phyloP scores from a whole-genome alignment of 2,797 vertebrate species.

The Poeciliopsis gracilis region DNA sequence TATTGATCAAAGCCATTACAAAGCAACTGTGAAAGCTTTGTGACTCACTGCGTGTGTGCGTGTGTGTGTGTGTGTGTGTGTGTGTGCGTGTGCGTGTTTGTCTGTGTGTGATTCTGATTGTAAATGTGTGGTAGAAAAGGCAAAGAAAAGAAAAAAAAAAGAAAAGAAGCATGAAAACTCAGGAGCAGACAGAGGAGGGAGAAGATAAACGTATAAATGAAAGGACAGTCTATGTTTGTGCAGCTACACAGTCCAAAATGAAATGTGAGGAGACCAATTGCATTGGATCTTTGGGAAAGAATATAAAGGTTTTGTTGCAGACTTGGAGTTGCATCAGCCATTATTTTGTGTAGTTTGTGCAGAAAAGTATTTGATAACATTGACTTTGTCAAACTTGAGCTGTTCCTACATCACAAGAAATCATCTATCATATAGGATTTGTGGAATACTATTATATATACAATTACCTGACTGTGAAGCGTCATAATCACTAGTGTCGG shows the following conservation, averaged over 20 bases:
- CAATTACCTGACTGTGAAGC: neutral
- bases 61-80: neutral
- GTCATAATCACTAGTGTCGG: neutral
- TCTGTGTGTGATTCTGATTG: slow-evolving; percentile 35
- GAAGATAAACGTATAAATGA: slow-evolving; percentile 6
- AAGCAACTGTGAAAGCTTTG: slow-evolving; percentile 47
- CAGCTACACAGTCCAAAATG: slow-evolving; percentile 7
- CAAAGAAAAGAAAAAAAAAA: neutral
- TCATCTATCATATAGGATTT: neutral
- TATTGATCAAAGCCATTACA: slow-evolving; percentile 78
- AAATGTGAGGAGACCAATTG: slow-evolving; percentile 2
- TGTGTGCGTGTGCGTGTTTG: neutral
- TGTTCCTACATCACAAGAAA: neutral
- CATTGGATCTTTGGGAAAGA: slow-evolving; percentile 15
- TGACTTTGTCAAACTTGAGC: neutral
- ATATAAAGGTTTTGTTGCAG: neutral
- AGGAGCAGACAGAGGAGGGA: neutral
- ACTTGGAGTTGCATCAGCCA: neutral
- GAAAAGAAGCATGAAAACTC: neutral
- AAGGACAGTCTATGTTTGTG: neutral
- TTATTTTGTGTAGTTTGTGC: neutral
- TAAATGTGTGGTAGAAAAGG: slow-evolving; percentile 22
- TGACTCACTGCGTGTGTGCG: slow-evolving; percentile 30
- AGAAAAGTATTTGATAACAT: neutral
- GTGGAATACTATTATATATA: neutral